These are phyloP conservation scores for Allolobophora icterica DNA, from an alignment of 2,888 invertebrate genomes.

Conservation along the genomic window DNA sequence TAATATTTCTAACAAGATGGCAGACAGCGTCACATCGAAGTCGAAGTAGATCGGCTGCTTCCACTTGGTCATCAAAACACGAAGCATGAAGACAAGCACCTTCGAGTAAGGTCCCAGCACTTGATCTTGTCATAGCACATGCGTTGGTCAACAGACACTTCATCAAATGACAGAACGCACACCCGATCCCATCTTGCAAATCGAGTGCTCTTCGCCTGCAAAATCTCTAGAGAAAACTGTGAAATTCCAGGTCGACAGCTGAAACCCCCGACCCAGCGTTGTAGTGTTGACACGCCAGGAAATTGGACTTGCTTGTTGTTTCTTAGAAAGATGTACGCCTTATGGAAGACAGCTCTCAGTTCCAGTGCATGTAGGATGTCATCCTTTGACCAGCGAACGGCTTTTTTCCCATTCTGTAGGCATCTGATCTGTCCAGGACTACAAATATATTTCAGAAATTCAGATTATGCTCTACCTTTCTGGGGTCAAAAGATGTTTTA, in stretches of 20 bases:
- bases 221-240: not conserved
- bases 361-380: not conserved
- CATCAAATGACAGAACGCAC: not conserved
- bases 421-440: constrained; percentile 12
- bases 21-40: not conserved
- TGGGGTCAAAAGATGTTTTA: not conserved
- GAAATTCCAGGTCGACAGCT: not conserved
- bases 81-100: not conserved
- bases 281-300: not conserved
- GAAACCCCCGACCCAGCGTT: not conserved
- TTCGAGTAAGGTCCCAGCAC: not conserved
- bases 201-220: not conserved
- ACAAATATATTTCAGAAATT: not conserved
- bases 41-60: not conserved
- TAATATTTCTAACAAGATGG: no score
- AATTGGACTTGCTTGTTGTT: not conserved
- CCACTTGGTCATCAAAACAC: not conserved
- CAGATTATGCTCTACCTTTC: not conserved
- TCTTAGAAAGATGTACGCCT: not conserved
- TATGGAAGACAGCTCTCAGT: not conserved
- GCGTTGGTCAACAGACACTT: not conserved
- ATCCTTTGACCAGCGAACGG: not conserved
- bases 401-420: not conserved
- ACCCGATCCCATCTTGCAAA: not conserved
- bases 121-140: constrained; percentile 9